These are phyloP conservation scores for Micrasema minimum DNA, from an alignment of 1,140 invertebrate genomes.

Conservation along the genomic window DNA sequence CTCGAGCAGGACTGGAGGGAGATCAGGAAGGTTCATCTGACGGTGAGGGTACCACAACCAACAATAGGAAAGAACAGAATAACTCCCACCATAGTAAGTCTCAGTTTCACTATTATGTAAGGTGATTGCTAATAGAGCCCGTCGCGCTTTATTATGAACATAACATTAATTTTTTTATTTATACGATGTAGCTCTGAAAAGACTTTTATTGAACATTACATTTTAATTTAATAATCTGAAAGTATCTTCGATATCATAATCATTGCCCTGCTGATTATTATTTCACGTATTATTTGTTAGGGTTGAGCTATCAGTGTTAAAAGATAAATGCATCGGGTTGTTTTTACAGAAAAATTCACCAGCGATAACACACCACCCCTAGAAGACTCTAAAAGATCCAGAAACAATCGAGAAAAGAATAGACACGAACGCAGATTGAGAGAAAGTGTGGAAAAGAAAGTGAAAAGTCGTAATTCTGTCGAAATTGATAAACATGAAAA, in stretches of 20 bases:
- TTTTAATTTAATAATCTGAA: constrained; percentile 3
- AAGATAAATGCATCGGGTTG: constrained; percentile 44
- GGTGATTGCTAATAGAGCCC: constrained; percentile 15
- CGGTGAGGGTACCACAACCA: constrained; percentile 51
- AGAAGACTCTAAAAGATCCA: constrained; percentile 13
- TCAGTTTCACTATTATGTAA: constrained; percentile 33
- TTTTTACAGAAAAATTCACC: constrained; percentile 47
- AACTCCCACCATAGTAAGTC: constrained; percentile 51
- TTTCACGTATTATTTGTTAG: neutral
- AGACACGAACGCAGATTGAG: constrained; percentile 14
- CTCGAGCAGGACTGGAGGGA: constrained; percentile 1
- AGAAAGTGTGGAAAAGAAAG: constrained; percentile 41
- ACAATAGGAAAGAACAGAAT: constrained; percentile 53
- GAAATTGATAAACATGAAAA: constrained; percentile 27
- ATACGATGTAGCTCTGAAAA: too few relatives aligned
- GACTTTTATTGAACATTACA: too few relatives aligned
- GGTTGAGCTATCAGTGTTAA: neutral
- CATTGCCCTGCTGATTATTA: constrained; percentile 15
- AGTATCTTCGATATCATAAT: neutral
- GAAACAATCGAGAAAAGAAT: constrained; percentile 8
- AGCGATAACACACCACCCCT: constrained; percentile 42
- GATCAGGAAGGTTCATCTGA: constrained; percentile 43
- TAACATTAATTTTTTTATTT: too few relatives aligned
- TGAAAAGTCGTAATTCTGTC: constrained; percentile 17
- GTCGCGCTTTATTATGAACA: neutral